Evolutionary conservation across 2,888 invertebrate genomes (phyloP).

Genomic region (Calameuta filiformis): DNA sequence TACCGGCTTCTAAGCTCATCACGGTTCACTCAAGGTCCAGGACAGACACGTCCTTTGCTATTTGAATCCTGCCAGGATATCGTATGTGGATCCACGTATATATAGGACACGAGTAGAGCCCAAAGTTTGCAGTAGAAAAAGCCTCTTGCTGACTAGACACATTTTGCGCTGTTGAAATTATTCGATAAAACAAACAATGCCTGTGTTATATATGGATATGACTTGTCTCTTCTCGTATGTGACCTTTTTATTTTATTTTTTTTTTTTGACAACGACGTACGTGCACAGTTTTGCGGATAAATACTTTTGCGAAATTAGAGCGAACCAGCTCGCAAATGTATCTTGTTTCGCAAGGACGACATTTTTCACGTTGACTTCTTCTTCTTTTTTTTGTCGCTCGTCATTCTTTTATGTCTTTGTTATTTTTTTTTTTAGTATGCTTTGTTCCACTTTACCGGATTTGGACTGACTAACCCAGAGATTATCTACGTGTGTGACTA

Average conservation of each 20-base stretch:
- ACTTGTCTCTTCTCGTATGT: background rate
- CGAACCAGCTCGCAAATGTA: background rate
- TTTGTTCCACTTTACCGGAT: background rate
- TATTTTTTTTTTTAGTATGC: background rate
- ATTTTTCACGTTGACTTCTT: constrained; percentile 2
- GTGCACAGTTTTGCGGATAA: background rate
- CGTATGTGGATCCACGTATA: background rate
- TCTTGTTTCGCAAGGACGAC: background rate
- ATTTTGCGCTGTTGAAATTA: background rate
- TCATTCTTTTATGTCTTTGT: background rate
- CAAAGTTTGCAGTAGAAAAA: background rate
- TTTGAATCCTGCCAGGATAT: background rate
- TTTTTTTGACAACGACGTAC: background rate
- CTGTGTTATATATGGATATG: background rate
- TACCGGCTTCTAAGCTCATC: background rate
- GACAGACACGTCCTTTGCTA: background rate
- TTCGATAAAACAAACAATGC: background rate
- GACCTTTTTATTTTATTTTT: background rate
- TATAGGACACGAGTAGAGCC: background rate
- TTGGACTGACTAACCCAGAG: background rate
- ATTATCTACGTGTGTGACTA: background rate
- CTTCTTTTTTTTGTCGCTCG: background rate
- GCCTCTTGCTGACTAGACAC: background rate
- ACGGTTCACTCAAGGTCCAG: background rate
- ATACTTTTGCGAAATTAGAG: background rate